Evolutionary conservation across 1,140 invertebrate genomes (phyloP).

Genomic region (Saccostrea cuccullata): DNA sequence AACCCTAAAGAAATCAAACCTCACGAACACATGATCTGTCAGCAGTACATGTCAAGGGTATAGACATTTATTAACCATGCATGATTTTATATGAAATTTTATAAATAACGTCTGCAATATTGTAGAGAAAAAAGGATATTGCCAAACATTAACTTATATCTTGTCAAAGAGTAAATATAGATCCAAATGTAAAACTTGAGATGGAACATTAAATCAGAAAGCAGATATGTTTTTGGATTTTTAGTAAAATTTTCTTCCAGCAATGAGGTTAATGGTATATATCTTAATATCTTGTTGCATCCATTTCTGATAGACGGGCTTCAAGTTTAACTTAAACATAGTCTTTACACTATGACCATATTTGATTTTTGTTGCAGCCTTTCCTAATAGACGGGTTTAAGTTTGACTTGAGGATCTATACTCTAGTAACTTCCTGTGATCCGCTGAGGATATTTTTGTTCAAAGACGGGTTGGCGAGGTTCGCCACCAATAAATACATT

Average conservation of each 20-base stretch:
- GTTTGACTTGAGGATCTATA: constrained; percentile 80
- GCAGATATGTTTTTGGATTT: too few species aligned
- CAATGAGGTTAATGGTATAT: too few species aligned
- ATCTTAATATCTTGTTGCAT: constrained; percentile 72
- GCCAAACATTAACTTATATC: too few species aligned
- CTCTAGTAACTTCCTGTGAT: constrained; percentile 80
- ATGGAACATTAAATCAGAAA: too few species aligned
- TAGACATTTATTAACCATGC: background rate
- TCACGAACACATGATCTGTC: constrained; percentile 90
- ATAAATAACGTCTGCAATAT: too few species aligned
- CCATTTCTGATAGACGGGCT: constrained; percentile 81
- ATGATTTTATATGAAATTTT: too few species aligned
- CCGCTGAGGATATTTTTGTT: constrained; percentile 79
- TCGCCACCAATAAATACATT: constrained; percentile 91
- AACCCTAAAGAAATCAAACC: constrained; percentile 88
- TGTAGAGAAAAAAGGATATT: too few species aligned
- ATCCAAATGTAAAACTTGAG: too few species aligned
- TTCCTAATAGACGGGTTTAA: constrained; percentile 81
- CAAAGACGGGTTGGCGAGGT: constrained; percentile 82
- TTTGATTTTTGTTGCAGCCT: constrained; percentile 76
- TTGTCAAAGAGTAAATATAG: too few species aligned
- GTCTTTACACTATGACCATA: constrained; percentile 76
- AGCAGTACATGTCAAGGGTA: constrained; percentile 86
- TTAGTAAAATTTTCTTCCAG: too few species aligned
- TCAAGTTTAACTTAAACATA: constrained; percentile 81